Evolutionary conservation across 2,888 invertebrate genomes (phyloP), one percentile per base, ranked within the genome.

Genomic region (Tanytarsus gracilentus): DNA sequence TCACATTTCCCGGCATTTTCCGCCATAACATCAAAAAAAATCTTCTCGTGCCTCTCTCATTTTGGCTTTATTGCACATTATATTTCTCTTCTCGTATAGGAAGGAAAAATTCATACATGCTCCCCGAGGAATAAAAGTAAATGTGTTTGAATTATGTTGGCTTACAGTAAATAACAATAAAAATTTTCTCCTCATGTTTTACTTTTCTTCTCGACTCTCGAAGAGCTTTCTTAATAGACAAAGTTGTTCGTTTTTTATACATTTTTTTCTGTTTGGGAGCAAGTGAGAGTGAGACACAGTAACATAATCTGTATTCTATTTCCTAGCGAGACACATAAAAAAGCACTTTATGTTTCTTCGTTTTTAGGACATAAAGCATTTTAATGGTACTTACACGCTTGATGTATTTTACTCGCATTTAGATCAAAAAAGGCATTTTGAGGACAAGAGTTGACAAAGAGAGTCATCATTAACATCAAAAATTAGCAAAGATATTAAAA

Each of bases 81-180:
- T 44, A 23, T 18, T 44, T 18, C 9, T 44, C 21, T 18, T 9
- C 21, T 44, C 40, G 21, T 6, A 18, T 11, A 4, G 16, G n/a
- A n/a, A n/a, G 14, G n/a, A 36, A 36, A 44, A 18, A 44, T 23
- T 11, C 9, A 44, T 8, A 23, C 23, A 23, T 23, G 11, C 1
- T 44, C 44, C 21, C 44, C 18, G 8, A 23, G 44, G 44, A 44
- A 18, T 44, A 23, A 16, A 44, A 44, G 44, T 44, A 44, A 23
- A 44, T 44, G 44, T 44, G 44, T 44, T 44, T 44, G 44, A 44
- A 44, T 44, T 44, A 44, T 44, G 44, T 44, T 44, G 23, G 23
- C 44, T 44, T 44, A 23, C 44, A 44, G 44, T 44, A 44, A 44
- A 44, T 44, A 44, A 44, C 44, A 44, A 44, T 44, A 44, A 44